These are phyloP conservation scores for Macrosiphum euphorbiae DNA, from an alignment of 2,888 invertebrate species.

Conservation along the genomic window DNA sequence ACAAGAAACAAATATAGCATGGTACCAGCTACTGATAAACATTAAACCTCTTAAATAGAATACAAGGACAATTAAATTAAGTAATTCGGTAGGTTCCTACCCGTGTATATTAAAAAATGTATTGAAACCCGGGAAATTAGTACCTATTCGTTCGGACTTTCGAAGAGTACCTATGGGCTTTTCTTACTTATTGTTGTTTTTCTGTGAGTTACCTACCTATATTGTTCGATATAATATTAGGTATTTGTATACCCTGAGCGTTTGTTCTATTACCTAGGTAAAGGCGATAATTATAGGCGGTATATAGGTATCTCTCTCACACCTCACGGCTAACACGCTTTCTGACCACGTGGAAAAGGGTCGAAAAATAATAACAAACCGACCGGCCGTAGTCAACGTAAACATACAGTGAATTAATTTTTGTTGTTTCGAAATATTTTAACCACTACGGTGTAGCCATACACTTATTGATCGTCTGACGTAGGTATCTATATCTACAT, in stretches of 20 bases:
- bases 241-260: too few species aligned
- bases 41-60: not conserved
- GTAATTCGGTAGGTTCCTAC: not conserved
- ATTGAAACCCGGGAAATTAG: not conserved
- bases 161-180: too few species aligned
- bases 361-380: not conserved
- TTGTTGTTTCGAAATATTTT: not conserved
- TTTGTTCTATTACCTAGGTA: too few species aligned
- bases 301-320: too few species aligned
- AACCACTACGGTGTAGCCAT: conserved; percentile 26
- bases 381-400: conserved; percentile 32
- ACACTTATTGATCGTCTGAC: conserved; percentile 46
- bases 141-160: too few species aligned
- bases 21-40: not conserved
- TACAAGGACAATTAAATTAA: not conserved
- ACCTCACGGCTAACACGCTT: not conserved
- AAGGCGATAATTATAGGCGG: too few species aligned
- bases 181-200: too few species aligned
- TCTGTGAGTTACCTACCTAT: too few species aligned
- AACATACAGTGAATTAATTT: conserved; percentile 14
- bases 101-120: not conserved
- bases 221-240: too few species aligned
- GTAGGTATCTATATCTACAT: too few species aligned
- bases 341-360: not conserved
- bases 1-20: not conserved